These are phyloP conservation scores for Danaus melanippus DNA, from an alignment of 1,140 invertebrate genomes.

Conservation along the genomic window DNA sequence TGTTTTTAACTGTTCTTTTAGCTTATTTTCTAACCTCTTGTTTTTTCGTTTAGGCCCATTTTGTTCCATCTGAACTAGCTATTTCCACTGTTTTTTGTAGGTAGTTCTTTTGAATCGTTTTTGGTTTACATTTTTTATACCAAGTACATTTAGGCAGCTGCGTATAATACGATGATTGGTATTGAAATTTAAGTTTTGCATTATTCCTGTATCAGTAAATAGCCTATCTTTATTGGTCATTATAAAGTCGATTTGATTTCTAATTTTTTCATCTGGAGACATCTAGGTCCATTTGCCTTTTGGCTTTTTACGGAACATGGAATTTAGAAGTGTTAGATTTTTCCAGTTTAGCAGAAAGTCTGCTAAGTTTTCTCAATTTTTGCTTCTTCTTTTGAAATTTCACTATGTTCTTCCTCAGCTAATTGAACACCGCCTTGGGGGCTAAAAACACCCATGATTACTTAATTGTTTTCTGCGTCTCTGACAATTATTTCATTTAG, in stretches of 20 bases:
- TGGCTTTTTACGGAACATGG: slow-evolving; percentile 23
- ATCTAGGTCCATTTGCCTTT: slow-evolving; percentile 33
- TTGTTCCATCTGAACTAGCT: no score
- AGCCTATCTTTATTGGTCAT: no score
- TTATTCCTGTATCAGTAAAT: no score
- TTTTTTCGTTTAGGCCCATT: no score
- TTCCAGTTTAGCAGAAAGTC: slow-evolving; percentile 25
- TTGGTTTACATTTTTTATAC: no score
- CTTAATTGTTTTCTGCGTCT: slow-evolving; percentile 13
- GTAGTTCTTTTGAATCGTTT: no score
- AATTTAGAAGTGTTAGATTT: slow-evolving; percentile 29
- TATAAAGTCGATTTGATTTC: slow-evolving; percentile 38
- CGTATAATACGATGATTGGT: no score
- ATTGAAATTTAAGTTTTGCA: no score
- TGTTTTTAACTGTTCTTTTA: no score
- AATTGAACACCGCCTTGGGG: slow-evolving; percentile 21
- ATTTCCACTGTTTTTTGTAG: no score
- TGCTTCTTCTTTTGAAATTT: slow-evolving; percentile 24
- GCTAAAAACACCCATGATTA: slow-evolving; percentile 32
- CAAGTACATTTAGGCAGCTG: no score
- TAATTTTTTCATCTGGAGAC: slow-evolving; percentile 25
- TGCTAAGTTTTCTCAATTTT: slow-evolving; percentile 27
- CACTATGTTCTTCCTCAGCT: slow-evolving; percentile 21
- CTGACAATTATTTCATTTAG: slow-evolving; percentile 16
- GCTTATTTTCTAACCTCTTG: no score